Evolutionary conservation across 2,113 vertebrate species (phyloP).

Genomic region (Mastomys coucha): DNA sequence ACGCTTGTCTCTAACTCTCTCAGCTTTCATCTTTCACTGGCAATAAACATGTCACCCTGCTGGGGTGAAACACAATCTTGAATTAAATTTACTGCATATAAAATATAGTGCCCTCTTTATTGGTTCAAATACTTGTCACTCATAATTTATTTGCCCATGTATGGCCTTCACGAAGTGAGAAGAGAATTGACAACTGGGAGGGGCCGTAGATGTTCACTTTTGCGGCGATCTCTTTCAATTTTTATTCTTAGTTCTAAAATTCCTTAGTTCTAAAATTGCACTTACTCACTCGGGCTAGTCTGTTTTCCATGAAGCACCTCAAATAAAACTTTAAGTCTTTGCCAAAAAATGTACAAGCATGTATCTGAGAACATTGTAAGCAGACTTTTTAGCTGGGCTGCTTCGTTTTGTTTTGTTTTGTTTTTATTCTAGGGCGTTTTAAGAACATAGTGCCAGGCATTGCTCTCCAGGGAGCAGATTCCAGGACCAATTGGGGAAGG

Average conservation of each 20-base stretch:
- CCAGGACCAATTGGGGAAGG: neutral
- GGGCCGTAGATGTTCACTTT: constrained; percentile 74
- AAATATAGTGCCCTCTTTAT: constrained; percentile 99
- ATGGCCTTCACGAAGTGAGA: constrained; percentile 91
- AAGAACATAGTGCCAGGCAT: constrained; percentile 57
- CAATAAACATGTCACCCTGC: constrained; percentile 99
- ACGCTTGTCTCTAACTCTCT: constrained; percentile 90
- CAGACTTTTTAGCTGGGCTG: constrained; percentile 49
- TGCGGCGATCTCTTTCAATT: constrained; percentile 73
- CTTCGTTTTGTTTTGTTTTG: neutral
- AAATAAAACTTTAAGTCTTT: constrained; percentile 44
- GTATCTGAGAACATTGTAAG: constrained; percentile 24
- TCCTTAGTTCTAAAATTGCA: constrained; percentile 63
- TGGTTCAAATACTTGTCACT: constrained; percentile 99
- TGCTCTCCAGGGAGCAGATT: constrained; percentile 68
- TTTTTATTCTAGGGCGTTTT: neutral
- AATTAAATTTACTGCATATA: constrained; percentile 99
- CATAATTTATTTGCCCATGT: constrained; percentile 97
- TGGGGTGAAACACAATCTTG: constrained; percentile 95
- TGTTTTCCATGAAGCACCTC: constrained; percentile 78
- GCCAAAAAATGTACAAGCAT: constrained; percentile 57
- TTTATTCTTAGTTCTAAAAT: constrained; percentile 44
- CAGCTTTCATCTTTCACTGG: constrained; percentile 92
- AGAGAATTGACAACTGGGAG: constrained; percentile 80
- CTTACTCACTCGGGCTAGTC: constrained; percentile 75